phyloP scores from a whole-genome alignment of 1,140 invertebrate species.

The Camponotus floridanus region DNA sequence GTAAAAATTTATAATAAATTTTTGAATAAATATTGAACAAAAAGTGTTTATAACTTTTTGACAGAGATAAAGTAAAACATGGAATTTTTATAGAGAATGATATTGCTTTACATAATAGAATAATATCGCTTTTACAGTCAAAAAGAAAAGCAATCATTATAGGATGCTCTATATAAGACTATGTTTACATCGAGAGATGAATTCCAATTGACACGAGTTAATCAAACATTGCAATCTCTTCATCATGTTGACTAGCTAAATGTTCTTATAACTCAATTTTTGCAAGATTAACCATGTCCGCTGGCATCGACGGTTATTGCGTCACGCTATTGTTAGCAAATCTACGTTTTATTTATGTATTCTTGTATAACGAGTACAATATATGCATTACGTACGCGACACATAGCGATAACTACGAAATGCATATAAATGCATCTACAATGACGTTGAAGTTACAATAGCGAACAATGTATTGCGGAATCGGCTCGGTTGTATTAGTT shows the following conservation, averaged over 20 bases:
- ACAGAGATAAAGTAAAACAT: neutral
- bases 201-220: neutral
- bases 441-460: constrained; percentile 43
- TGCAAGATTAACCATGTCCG: constrained; percentile 29
- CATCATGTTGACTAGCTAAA: neutral
- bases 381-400: constrained; percentile 15
- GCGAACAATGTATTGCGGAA: constrained; percentile 38
- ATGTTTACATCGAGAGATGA: neutral
- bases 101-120: neutral
- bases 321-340: constrained; percentile 36
- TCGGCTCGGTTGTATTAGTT: constrained; percentile 26
- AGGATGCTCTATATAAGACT: neutral
- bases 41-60: constrained; percentile 5
- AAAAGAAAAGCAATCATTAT: neutral
- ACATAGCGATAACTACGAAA: constrained; percentile 26
- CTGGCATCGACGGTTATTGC: neutral
- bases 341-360: constrained; percentile 46
- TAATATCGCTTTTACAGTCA: neutral
- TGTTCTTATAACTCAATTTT: constrained; percentile 39
- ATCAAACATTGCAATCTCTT: constrained; percentile 25
- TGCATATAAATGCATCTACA: constrained; percentile 53
- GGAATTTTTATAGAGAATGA: neutral
- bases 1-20: neutral
- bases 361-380: neutral
- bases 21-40: neutral